phyloP scores from a whole-genome alignment of 2,113 vertebrate species.

The Antechinus stuartii region DNA sequence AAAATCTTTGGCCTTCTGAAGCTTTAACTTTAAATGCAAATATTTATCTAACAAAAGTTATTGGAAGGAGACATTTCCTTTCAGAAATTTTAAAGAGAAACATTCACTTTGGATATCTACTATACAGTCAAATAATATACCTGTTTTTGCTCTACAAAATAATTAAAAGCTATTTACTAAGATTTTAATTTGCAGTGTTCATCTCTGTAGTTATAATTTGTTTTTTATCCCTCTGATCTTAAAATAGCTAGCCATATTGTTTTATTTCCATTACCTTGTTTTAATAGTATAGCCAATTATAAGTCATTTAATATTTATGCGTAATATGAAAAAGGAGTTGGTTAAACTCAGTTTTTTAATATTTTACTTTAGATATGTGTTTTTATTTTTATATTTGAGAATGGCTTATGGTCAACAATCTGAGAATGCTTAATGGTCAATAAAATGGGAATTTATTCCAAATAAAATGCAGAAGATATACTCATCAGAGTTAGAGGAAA shows the following conservation, averaged over 20 bases:
- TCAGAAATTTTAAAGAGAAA: neutral
- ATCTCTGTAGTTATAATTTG: neutral
- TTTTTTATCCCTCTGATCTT: neutral
- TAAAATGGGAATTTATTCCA: slow-evolving; percentile 2
- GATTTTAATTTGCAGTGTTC: slow-evolving; percentile 32
- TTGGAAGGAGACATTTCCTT: neutral
- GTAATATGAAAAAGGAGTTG: slow-evolving; percentile 23
- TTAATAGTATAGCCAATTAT: slow-evolving; percentile 22
- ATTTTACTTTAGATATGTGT: neutral
- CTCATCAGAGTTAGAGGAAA: slow-evolving; percentile 23
- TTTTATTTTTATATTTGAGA: neutral
- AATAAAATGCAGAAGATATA: neutral
- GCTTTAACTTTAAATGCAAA: slow-evolving; percentile 19
- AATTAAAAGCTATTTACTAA: neutral
- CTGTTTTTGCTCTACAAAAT: neutral
- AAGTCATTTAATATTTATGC: neutral
- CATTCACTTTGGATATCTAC: neutral
- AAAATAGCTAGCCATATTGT: neutral
- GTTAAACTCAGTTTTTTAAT: slow-evolving; percentile 11
- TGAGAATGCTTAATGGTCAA: neutral
- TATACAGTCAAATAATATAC: neutral
- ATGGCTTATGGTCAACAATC: neutral
- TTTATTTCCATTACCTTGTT: neutral
- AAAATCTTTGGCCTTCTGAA: neutral
- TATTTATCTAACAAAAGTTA: neutral